These are phyloP conservation scores for Dreissena rostriformis DNA, from an alignment of 1,140 invertebrate genomes.

Conservation along the genomic window DNA sequence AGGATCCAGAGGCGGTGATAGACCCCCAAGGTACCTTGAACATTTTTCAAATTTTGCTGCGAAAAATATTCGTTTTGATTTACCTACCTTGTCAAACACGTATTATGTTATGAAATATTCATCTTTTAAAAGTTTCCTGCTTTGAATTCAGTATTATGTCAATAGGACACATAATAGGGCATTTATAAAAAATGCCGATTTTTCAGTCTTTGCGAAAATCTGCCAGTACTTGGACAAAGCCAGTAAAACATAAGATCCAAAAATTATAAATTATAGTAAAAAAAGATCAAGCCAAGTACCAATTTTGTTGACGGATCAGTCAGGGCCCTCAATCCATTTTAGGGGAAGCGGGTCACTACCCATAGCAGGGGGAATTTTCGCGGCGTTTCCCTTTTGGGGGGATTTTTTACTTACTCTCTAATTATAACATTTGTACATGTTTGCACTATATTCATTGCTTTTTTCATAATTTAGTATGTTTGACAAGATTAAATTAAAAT, in stretches of 20 bases:
- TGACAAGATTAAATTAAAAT: too few relatives aligned
- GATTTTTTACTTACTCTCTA: too few relatives aligned
- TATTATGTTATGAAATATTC: neutral
- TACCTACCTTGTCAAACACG: neutral
- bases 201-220: neutral
- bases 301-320: too few relatives aligned
- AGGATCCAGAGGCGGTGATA: conserved; percentile 53
- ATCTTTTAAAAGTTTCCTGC: neutral
- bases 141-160: neutral
- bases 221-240: neutral
- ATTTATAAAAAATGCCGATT: neutral
- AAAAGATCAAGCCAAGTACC: neutral
- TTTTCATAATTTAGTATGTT: too few relatives aligned
- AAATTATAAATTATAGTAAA: conserved; percentile 34
- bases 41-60: neutral
- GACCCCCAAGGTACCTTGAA: conserved; percentile 51
- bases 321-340: too few relatives aligned
- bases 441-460: too few relatives aligned
- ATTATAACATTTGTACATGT: too few relatives aligned
- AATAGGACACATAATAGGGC: too few relatives aligned
- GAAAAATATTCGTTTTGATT: conserved; percentile 7
- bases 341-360: too few relatives aligned
- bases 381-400: too few relatives aligned
- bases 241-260: neutral
- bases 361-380: too few relatives aligned